Percentiles rank a stretch among this genome's conserved stretches.
Conservation (phyloP, 2,888 invertebrate genomes). For the Hydrotaea diabolus region DNA sequence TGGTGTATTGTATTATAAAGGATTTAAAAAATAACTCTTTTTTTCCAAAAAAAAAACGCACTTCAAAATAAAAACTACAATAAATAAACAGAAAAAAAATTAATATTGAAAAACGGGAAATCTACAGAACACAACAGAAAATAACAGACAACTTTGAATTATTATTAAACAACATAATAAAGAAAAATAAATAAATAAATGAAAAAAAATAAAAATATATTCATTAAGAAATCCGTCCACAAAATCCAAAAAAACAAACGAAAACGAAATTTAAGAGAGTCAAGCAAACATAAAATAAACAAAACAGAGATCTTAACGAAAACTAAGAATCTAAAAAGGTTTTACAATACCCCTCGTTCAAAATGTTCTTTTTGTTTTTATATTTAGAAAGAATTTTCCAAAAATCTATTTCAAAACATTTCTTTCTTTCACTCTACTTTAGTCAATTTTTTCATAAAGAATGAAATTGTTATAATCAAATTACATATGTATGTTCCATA, state of each 20-base stretch:
- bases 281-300: background rate
- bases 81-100: constrained; percentile 13
- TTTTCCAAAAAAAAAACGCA: constrained; percentile 10
- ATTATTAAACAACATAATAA: background rate
- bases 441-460: constrained; percentile 33
- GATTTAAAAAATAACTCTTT: background rate
- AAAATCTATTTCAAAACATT: constrained; percentile 15
- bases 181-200: constrained; percentile 31
- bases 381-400: background rate
- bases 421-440: constrained; percentile 15
- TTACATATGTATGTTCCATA: background rate
- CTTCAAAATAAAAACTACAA: constrained; percentile 26
- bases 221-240: constrained; percentile 65
- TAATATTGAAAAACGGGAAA: constrained; percentile 40
- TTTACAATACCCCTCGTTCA: background rate
- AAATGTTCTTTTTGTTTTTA: background rate
- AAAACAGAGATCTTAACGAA: background rate
- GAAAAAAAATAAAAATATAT: constrained; percentile 40
- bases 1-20: background rate
- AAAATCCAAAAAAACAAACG: constrained; percentile 54
- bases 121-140: constrained; percentile 7
- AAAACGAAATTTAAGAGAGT: constrained; percentile 32
- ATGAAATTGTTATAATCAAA: constrained; percentile 37
- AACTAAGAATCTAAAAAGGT: constrained; percentile 9
- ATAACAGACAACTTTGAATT: constrained; percentile 20